Conservation (phyloP, 23 tunicate species). For the Ciona savignyi region DNA sequence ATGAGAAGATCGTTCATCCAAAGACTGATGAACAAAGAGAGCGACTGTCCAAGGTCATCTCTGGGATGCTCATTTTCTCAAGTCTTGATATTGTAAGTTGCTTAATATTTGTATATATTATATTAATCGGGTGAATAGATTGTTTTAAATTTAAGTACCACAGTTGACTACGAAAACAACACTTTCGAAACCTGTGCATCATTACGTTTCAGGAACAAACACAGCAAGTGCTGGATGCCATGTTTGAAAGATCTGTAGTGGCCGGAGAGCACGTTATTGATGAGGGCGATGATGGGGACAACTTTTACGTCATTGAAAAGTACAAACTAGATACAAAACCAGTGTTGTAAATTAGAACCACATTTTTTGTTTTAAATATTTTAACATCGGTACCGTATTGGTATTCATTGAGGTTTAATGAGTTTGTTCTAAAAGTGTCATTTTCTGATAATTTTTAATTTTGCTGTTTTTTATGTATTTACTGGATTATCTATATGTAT, state of each 20-base stretch:
- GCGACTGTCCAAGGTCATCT: slow-evolving; percentile 48
- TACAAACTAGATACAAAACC: neutral
- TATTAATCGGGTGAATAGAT: neutral
- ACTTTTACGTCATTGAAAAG: slow-evolving; percentile 98
- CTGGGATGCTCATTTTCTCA: slow-evolving; percentile 69
- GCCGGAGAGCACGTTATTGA: slow-evolving; percentile 95
- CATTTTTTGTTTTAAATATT: too few species aligned
- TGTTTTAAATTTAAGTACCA: neutral
- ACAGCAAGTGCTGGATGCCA: slow-evolving; percentile 86
- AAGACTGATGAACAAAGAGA: slow-evolving; percentile 89
- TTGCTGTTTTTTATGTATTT: neutral
- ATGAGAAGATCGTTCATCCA: slow-evolving; percentile 75
- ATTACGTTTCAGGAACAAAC: slow-evolving; percentile 85
- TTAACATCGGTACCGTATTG: too few species aligned
- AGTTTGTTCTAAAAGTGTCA: too few species aligned
- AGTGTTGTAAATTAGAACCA: neutral
- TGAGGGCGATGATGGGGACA: slow-evolving; percentile 98
- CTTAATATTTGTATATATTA: neutral
- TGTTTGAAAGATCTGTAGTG: slow-evolving; percentile 73
- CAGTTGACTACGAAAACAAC: too few species aligned
- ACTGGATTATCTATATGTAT: neutral
- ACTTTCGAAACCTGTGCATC: too few species aligned
- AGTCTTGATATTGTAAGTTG: slow-evolving; percentile 51
- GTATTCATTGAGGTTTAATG: too few species aligned
- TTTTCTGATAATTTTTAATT: too few species aligned